phyloP scores from a whole-genome alignment of 2,113 vertebrate species.

The Lontra canadensis region DNA sequence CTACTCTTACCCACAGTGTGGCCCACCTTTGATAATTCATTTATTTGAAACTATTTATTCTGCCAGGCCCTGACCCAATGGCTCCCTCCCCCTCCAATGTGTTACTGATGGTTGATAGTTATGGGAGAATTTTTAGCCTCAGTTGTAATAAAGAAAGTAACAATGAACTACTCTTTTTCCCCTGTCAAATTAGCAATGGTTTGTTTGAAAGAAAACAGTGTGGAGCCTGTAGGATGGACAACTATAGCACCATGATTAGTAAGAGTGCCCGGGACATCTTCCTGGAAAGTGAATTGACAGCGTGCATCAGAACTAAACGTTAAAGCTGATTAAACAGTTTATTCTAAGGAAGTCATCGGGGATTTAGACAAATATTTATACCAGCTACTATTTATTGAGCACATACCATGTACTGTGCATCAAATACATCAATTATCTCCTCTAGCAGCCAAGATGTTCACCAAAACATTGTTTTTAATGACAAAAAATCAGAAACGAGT shows the following conservation, averaged over 20 bases:
- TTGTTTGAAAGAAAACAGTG: not conserved
- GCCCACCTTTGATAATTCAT: not conserved
- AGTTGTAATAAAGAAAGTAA: not conserved
- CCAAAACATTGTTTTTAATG: not conserved
- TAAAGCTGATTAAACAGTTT: not conserved
- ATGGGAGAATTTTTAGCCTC: not conserved
- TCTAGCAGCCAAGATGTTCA: not conserved
- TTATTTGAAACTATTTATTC: not conserved
- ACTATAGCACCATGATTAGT: not conserved
- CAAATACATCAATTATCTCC: not conserved
- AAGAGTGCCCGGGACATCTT: not conserved
- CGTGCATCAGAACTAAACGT: not conserved
- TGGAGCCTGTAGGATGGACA: not conserved
- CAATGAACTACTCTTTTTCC: not conserved
- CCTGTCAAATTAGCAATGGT: not conserved
- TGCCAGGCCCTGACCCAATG: not conserved
- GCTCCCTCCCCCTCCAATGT: not conserved
- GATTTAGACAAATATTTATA: not conserved
- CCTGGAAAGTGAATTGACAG: not conserved
- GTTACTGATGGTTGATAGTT: not conserved
- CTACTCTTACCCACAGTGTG: accelerated
- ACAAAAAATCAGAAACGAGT: not conserved
- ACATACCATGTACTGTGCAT: not conserved
- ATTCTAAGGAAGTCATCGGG: not conserved
- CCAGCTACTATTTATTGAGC: not conserved